Conservation (phyloP, 1,140 invertebrate genomes). For the Solen grandis region DNA sequence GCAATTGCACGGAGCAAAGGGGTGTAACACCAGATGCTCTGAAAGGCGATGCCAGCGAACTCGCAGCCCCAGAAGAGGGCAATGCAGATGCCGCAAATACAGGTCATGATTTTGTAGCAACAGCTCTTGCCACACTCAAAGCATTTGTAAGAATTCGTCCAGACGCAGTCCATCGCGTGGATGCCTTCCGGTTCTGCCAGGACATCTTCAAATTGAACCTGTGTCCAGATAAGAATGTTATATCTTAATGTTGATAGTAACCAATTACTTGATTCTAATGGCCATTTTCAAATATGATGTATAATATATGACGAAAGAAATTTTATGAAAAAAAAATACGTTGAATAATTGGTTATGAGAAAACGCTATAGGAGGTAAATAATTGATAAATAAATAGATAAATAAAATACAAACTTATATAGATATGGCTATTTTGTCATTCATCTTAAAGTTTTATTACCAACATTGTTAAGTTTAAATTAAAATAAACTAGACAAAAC, state of each 20-base stretch:
- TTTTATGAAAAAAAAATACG: conserved; percentile 14
- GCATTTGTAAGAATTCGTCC: conserved; percentile 86
- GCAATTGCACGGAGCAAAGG: conserved; percentile 65
- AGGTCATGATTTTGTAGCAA: conserved; percentile 87
- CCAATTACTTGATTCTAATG: background rate
- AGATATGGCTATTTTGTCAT: background rate
- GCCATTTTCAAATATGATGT: background rate
- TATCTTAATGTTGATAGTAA: background rate
- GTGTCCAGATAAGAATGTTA: background rate
- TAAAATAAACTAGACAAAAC: too few species aligned
- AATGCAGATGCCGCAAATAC: conserved; percentile 86
- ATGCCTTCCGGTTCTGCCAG: conserved; percentile 89
- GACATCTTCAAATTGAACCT: conserved; percentile 86
- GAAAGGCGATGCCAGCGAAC: conserved; percentile 79
- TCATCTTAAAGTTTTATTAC: background rate
- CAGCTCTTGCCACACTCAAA: conserved; percentile 86
- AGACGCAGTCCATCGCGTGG: conserved; percentile 87
- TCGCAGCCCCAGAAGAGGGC: conserved; percentile 84
- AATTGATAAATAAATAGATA: background rate
- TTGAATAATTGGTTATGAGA: background rate
- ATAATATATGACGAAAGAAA: background rate
- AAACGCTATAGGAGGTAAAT: background rate
- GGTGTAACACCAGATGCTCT: conserved; percentile 55
- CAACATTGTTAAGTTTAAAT: background rate
- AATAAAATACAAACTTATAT: background rate